phyloP scores from a whole-genome alignment of 35 echinoderm and acorn worm genomes.

The Apostichopus japonicus region DNA sequence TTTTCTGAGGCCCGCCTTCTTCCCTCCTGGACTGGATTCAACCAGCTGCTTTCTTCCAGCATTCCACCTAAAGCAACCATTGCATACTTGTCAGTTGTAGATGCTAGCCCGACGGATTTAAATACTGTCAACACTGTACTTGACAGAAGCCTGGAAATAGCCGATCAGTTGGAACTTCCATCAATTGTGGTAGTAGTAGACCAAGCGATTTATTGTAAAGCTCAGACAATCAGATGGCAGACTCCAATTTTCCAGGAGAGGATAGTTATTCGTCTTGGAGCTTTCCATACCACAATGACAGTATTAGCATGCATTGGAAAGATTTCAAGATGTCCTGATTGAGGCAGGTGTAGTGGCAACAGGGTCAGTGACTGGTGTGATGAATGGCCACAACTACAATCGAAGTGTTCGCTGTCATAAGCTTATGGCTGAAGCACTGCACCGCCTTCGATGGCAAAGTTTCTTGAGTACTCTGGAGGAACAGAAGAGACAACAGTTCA shows the following conservation, averaged over 20 bases:
- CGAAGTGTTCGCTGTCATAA: constrained; percentile 29
- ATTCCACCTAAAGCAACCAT: constrained; percentile 54
- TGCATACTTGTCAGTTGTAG: constrained; percentile 67
- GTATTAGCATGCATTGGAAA: constrained; percentile 67
- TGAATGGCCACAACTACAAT: constrained; percentile 64
- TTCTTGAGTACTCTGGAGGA: not conserved
- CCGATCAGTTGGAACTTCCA: constrained; percentile 13
- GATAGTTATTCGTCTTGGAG: constrained; percentile 72
- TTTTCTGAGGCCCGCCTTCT: not conserved
- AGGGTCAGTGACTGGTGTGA: constrained; percentile 66
- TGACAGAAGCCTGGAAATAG: constrained; percentile 56
- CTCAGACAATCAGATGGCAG: constrained; percentile 77
- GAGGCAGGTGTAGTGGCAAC: constrained; percentile 64
- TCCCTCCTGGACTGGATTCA: constrained; percentile 74
- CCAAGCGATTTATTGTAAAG: constrained; percentile 76
- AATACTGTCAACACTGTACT: constrained; percentile 71
- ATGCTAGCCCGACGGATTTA: constrained; percentile 73
- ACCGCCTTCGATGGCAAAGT: constrained; percentile 29
- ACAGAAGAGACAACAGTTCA: not conserved
- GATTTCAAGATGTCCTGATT: constrained; percentile 68
- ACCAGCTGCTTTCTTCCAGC: not conserved
- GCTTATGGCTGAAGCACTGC: constrained; percentile 22
- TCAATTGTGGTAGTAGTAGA: constrained; percentile 43
- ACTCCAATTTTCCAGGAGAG: constrained; percentile 39
- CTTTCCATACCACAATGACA: constrained; percentile 52